phyloP scores from a whole-genome alignment of 1,140 invertebrate genomes.

The Galleria mellonella region DNA sequence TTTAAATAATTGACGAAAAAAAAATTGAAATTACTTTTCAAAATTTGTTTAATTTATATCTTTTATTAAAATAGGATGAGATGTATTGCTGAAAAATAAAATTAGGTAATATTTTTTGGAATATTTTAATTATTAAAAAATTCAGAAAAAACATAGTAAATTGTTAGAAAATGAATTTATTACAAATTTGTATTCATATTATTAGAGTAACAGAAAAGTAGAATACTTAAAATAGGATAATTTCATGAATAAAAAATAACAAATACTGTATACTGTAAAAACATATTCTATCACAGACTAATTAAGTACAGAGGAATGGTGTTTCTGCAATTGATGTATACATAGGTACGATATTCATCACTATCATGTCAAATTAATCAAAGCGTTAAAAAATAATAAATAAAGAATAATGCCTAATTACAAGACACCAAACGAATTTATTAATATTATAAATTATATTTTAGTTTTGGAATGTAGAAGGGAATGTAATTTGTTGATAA shows the following conservation, averaged over 20 bases:
- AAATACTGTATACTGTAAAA: conserved; percentile 12
- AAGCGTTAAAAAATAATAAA: no score
- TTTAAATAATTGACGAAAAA: no score
- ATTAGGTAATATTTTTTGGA: conserved; percentile 32
- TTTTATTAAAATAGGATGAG: no score
- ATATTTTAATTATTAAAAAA: conserved; percentile 62
- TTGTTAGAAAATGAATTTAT: conserved; percentile 69
- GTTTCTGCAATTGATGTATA: not conserved
- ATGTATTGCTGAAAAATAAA: conserved; percentile 1
- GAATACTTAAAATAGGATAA: conserved; percentile 10
- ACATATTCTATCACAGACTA: conserved; percentile 51
- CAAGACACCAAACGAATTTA: no score
- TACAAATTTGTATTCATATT: conserved; percentile 63
- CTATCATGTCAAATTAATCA: not conserved
- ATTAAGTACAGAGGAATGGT: conserved; percentile 27
- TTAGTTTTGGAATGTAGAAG: conserved; percentile 40
- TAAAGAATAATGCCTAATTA: no score
- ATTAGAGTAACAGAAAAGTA: conserved; percentile 2
- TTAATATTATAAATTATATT: not conserved
- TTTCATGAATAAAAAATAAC: conserved; percentile 6
- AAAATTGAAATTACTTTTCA: no score
- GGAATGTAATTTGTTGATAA: conserved; percentile 70
- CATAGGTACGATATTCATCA: not conserved
- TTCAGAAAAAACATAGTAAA: conserved; percentile 64
- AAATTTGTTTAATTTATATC: no score